Percentiles rank a stretch among this genome's conserved stretches.
These are phyloP conservation scores for Mycetomoellerius zeteki DNA, from an alignment of 1,140 invertebrate genomes.

Conservation along the genomic window DNA sequence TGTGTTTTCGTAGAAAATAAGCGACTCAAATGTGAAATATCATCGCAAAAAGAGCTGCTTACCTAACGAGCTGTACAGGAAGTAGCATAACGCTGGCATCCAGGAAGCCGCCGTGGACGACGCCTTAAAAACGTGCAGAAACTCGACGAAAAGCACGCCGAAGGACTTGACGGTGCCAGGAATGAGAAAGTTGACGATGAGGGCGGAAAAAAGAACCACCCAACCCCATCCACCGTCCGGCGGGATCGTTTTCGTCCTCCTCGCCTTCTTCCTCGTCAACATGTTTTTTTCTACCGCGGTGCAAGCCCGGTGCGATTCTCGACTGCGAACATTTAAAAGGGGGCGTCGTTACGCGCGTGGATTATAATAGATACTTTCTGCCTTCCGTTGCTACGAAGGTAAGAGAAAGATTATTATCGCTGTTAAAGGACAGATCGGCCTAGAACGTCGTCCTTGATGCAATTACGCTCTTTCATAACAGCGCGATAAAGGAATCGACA, in stretches of 20 bases:
- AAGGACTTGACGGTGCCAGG: slow-evolving; percentile 95
- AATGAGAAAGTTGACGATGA: slow-evolving; percentile 92
- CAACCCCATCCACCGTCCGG: slow-evolving; percentile 93
- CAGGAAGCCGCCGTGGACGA: slow-evolving; percentile 91
- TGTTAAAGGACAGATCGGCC: slow-evolving; percentile 52
- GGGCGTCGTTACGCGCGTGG: slow-evolving; percentile 29
- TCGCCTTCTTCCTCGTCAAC: slow-evolving; percentile 68
- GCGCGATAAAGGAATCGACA: slow-evolving; percentile 6
- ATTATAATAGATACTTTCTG: slow-evolving; percentile 61
- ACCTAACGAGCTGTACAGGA: slow-evolving; percentile 94
- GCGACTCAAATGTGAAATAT: neutral
- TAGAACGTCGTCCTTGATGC: slow-evolving; percentile 42
- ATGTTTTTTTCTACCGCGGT: slow-evolving; percentile 23
- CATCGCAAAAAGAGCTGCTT: slow-evolving; percentile 70
- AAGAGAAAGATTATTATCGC: slow-evolving; percentile 63
- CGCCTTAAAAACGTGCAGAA: slow-evolving; percentile 92
- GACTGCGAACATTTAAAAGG: slow-evolving; percentile 44
- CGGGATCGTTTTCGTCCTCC: slow-evolving; percentile 87
- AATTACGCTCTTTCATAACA: slow-evolving; percentile 22
- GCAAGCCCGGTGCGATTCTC: neutral
- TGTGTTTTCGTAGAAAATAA: neutral
- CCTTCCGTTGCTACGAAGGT: slow-evolving; percentile 14
- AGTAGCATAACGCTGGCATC: slow-evolving; percentile 94
- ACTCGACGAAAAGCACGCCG: slow-evolving; percentile 93
- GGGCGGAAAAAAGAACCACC: slow-evolving; percentile 92